phyloP scores from a whole-genome alignment of 2,113 vertebrate species.

The Sterna hirundo region DNA sequence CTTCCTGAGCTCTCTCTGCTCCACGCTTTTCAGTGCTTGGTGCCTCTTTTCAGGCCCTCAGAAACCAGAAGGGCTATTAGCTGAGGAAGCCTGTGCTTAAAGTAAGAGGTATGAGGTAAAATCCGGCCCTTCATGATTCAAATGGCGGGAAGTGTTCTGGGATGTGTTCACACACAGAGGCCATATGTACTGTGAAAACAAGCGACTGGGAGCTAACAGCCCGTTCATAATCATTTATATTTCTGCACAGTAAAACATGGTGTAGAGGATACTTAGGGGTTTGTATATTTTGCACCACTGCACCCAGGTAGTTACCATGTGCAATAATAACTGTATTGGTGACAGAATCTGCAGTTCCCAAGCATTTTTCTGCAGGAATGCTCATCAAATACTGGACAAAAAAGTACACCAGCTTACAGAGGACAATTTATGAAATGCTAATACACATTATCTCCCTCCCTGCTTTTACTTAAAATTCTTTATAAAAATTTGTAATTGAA shows the following conservation, averaged over 20 bases:
- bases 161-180: not conserved
- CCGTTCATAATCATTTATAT: not conserved
- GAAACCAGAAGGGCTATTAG: constrained; percentile 26
- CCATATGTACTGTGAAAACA: constrained; percentile 19
- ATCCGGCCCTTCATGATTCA: not conserved
- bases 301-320: fast-evolving
- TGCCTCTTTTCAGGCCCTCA: not conserved
- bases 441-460: not conserved
- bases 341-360: not conserved
- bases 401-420: not conserved
- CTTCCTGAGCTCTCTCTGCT: not conserved
- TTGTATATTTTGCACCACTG: not conserved
- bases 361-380: not conserved
- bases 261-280: not conserved
- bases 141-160: not conserved
- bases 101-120: constrained; percentile 32
- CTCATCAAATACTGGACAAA: not conserved
- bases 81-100: constrained; percentile 31
- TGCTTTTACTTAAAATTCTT: not conserved
- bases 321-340: not conserved
- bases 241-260: not conserved
- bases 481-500: not conserved
- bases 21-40: not conserved
- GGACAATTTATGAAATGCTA: not conserved
- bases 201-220: not conserved